Percentiles rank a stretch among this genome's conserved stretches.
These are phyloP conservation scores for Miichthys miiuy DNA, from an alignment of 2,797 vertebrate genomes.

Conservation along the genomic window DNA sequence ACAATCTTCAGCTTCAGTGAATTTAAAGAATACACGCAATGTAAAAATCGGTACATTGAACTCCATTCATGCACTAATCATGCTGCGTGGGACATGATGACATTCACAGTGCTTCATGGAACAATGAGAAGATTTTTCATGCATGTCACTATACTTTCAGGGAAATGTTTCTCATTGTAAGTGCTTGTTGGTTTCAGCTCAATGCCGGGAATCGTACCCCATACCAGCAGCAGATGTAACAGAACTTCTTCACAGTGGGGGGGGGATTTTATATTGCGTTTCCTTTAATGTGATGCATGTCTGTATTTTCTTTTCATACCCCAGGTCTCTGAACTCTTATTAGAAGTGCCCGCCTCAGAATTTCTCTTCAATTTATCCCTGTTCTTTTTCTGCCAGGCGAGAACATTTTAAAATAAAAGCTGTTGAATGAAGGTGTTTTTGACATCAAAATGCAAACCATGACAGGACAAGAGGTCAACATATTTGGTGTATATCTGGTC, in stretches of 20 bases:
- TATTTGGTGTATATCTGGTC: neutral
- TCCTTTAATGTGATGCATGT: constrained; percentile 61
- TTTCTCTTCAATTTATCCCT: constrained; percentile 14
- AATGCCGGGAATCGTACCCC: constrained; percentile 35
- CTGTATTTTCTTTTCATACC: constrained; percentile 36
- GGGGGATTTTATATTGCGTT: constrained; percentile 46
- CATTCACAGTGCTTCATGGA: constrained; percentile 52
- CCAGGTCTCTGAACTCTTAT: constrained; percentile 31
- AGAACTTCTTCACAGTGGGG: constrained; percentile 50
- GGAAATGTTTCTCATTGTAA: constrained; percentile 33
- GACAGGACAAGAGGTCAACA: constrained; percentile 29
- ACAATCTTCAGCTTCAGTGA: neutral
- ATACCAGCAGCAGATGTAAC: constrained; percentile 51
- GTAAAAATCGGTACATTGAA: constrained; percentile 18
- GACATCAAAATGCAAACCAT: constrained; percentile 17
- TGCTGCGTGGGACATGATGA: constrained; percentile 50
- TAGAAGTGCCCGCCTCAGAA: constrained; percentile 30
- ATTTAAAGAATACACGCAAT: neutral
- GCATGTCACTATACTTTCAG: constrained; percentile 30
- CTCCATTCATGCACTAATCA: constrained; percentile 16
- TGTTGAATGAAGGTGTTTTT: constrained; percentile 9
- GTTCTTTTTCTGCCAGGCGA: constrained; percentile 2
- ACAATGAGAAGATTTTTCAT: constrained; percentile 51
- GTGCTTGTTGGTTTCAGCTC: constrained; percentile 28
- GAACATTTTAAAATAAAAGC: neutral